A percentile compares a stretch with the other conserved stretches of the same genome.
phyloP scores from a whole-genome alignment of 2,888 invertebrate genomes.

The Odontocolon sp. region DNA sequence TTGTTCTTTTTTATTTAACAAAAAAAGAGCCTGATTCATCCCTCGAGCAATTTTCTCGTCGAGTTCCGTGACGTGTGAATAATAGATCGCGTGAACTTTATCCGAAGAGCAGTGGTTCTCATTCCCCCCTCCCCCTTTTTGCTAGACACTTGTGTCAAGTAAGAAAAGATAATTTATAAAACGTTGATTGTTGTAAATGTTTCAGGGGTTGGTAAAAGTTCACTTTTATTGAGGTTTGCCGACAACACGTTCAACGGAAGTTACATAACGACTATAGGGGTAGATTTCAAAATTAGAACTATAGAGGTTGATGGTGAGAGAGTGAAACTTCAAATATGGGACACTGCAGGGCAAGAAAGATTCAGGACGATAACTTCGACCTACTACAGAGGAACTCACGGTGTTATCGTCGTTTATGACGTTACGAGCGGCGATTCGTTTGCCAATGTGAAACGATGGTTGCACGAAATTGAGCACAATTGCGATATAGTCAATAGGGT shows the following conservation, averaged over 20 bases:
- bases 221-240: constrained; percentile 96
- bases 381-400: constrained; percentile 99
- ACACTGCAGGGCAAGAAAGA: constrained; percentile 98
- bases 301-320: constrained; percentile 94
- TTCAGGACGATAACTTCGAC: constrained; percentile 99
- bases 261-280: constrained; percentile 99
- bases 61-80: constrained; percentile 8
- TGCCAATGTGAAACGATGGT: constrained; percentile 99
- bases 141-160: background rate
- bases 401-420: constrained; percentile 99
- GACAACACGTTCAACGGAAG: constrained; percentile 99
- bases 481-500: constrained; percentile 99
- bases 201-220: constrained; percentile 98
- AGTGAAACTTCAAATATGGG: constrained; percentile 98
- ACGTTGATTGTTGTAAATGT: constrained; percentile 24
- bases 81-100: constrained; percentile 58
- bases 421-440: constrained; percentile 99
- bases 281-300: constrained; percentile 99
- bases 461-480: constrained; percentile 99
- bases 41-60: constrained; percentile 45
- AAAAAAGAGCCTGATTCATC: constrained; percentile 38
- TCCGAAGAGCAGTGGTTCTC: constrained; percentile 57
- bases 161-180: constrained; percentile 6
- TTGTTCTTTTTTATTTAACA: background rate
- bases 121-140: background rate